phyloP scores from a whole-genome alignment of 2,888 invertebrate species.

The Dinocampus coccinellae region DNA sequence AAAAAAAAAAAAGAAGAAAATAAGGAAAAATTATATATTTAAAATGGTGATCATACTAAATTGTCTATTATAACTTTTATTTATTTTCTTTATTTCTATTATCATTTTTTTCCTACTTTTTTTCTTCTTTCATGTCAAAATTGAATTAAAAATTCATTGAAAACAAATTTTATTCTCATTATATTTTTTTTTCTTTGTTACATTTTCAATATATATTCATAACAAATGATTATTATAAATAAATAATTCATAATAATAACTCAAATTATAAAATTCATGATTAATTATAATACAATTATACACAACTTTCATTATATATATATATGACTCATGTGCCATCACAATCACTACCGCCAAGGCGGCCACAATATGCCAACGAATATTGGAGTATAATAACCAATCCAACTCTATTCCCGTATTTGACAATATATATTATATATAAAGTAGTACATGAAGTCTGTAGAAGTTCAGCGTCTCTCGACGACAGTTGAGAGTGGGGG shows the following conservation, averaged over 20 bases:
- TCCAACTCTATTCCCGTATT: slow-evolving; percentile 20
- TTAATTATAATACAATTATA: background rate
- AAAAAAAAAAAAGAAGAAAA: background rate
- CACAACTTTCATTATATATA: background rate
- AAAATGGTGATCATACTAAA: background rate
- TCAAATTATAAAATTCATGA: background rate
- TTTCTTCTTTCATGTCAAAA: no score
- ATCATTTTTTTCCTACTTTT: no score
- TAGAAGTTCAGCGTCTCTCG: slow-evolving; percentile 1
- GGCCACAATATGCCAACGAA: slow-evolving; percentile 6
- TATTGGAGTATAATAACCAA: slow-evolving; percentile 28
- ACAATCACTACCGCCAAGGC: background rate
- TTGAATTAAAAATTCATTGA: background rate
- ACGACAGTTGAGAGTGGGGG: slow-evolving; percentile 4
- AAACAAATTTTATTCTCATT: background rate
- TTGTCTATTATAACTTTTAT: background rate
- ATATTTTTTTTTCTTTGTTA: background rate
- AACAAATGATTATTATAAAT: no score
- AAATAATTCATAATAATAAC: no score
- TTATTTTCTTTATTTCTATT: no score
- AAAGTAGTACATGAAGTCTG: background rate
- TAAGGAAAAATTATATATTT: no score
- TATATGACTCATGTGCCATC: background rate
- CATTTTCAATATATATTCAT: background rate
- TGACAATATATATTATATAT: background rate